Evolutionary conservation across 2,113 vertebrate genomes (phyloP), one percentile per base, ranked within the genome.

Genomic region (Scophthalmus maximus): DNA sequence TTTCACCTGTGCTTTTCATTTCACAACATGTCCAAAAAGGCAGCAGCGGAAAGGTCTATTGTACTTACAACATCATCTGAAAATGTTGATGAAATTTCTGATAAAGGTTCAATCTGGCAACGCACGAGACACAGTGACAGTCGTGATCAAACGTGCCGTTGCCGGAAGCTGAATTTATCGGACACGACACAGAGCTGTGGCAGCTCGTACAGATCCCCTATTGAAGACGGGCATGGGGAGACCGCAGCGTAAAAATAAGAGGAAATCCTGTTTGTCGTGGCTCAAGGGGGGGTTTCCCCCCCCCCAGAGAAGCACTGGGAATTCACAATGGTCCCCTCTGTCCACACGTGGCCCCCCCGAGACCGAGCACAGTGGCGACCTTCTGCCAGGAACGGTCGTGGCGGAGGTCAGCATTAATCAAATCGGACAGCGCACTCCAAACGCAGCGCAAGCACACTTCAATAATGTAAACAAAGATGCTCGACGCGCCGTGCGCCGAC

Each of bases 211-310:
- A 69, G 34, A 46, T 23, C 44, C 17, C 6, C 55, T 50, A 38
- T 7, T 53, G 76, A 70, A 27, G 36, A 32, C 55, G 76, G 58
- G 78, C 78, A 75, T 47, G 36, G 53, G 63, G 61, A 63, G 38
- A 60, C 60, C 25, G 15, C 79, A 47, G 64, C 47, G 32, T 84
- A 46, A 71, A n/a, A 85, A 76, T 73, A 59, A 68, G 73, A 87
- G 90, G 84, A 87, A 85, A 77, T 88, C 82, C 77, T 87, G 82
- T 86, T 87, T 77, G 75, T 88, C 70, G 76, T 78, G 68, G 71
- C 82, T 89, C 70, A 76, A 88, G 87, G 86, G 87, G n/a, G n/a
- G n/a, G n/a, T n/a, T n/a, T 85, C 79, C 88, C 88, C 88, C 84
- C 87, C 74, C 88, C 84, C 87, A 72, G 53, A 81, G 57, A 36